Base-by-base conservation (phyloP, 1,140 invertebrate genomes). In the Philopotamus ludificatus region DNA sequence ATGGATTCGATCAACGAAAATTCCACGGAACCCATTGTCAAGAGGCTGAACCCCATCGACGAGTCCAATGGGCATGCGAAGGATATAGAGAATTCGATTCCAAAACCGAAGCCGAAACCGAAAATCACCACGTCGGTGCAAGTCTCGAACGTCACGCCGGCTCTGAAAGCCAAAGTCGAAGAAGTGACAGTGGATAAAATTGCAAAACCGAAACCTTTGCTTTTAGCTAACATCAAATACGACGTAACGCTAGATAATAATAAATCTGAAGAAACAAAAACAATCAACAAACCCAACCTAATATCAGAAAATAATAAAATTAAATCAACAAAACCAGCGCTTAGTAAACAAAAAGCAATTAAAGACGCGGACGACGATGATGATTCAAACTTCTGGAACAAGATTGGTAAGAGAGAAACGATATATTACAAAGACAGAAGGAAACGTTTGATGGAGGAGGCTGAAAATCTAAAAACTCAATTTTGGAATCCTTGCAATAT, bases 311-410 rank as follows among this genome's bases (percentile, higher is more conserved):
- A 8, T 18, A 4, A 12, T 21, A 65, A 59, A 47, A 28, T 54
- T 12, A 12, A 16, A 12, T 16, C 28, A 22, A 28, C 51, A 47
- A 34, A 34, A 34, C 28, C 28, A 34, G 28, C 28, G 28, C 4
- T 7, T 12, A 34, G 4, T 12, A 12, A 34, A 34, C 4, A 34
- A 34, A 34, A 12, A 34, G 28, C 4, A 4, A 58, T 58, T 41
- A 34, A 34, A 42, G 26, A 49, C 3, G 58, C 26, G 1, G n/a
- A 12, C 16, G 70, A 74, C 10, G 76, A 79, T 1, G 73, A 74
- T 66, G 77, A 75, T 22, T n/a, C n/a, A n/a, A 79, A 82, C 66
- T 83, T 84, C 76, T 84, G 81, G 82, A 75, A 76, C 62, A 78
- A 75, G 74, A 81, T 82, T 68, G 80, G 79, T 44, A 80, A 82